Conservation (phyloP, 2,113 vertebrate species). For the Noctilio leporinus region DNA sequence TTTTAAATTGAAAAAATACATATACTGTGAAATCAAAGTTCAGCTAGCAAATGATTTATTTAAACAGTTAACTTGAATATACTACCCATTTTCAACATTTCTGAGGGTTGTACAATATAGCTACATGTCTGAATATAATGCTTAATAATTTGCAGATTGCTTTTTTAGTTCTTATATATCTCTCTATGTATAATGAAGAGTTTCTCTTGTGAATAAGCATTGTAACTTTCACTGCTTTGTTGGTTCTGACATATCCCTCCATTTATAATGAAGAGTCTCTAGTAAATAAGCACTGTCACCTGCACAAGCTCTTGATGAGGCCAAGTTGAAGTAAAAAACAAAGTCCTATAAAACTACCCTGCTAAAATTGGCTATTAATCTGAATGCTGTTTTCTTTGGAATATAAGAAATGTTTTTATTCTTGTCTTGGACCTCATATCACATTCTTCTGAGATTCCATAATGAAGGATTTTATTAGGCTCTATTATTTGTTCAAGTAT, state of each 20-base stretch:
- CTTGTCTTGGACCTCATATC: neutral
- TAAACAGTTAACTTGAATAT: slow-evolving; percentile 50
- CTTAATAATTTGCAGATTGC: slow-evolving; percentile 63
- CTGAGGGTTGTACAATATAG: slow-evolving; percentile 46
- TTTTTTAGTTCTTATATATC: slow-evolving; percentile 60
- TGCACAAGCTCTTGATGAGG: slow-evolving; percentile 67
- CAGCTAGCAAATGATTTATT: slow-evolving; percentile 59
- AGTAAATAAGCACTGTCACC: slow-evolving; percentile 56
- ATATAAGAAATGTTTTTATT: slow-evolving; percentile 41
- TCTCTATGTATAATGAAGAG: slow-evolving; percentile 52
- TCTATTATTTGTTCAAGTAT: slow-evolving; percentile 60
- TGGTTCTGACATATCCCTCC: slow-evolving; percentile 52
- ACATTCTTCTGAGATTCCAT: slow-evolving; percentile 30
- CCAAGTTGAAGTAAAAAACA: slow-evolving; percentile 52
- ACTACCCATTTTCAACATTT: slow-evolving; percentile 49
- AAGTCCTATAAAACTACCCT: slow-evolving; percentile 43
- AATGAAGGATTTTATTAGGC: slow-evolving; percentile 21
- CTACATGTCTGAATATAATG: slow-evolving; percentile 34
- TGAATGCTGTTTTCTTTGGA: slow-evolving; percentile 54
- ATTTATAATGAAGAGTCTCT: slow-evolving; percentile 58
- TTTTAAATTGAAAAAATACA: slow-evolving; percentile 15
- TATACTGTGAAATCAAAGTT: slow-evolving; percentile 39
- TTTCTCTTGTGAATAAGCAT: neutral
- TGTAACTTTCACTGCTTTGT: slow-evolving; percentile 37
- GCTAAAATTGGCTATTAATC: slow-evolving; percentile 45